phyloP scores from a whole-genome alignment of 2,797 vertebrate genomes.

The Anisognathus igniventris region DNA sequence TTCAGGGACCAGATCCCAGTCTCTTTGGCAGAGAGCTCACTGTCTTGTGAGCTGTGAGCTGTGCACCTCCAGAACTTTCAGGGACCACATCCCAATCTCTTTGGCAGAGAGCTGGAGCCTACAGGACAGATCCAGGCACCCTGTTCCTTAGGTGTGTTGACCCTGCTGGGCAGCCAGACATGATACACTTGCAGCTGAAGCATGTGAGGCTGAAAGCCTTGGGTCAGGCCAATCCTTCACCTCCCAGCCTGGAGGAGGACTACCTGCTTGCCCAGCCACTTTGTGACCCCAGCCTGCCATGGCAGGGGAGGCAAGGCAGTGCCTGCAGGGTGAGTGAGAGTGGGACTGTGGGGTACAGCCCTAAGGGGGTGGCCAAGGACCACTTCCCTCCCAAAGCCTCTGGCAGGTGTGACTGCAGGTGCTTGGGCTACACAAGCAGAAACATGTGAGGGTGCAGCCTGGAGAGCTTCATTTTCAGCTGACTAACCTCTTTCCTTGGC shows the following conservation, averaged over 20 bases:
- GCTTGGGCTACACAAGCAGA: background rate
- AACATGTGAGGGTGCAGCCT: background rate
- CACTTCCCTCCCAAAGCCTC: background rate
- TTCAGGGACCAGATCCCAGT: background rate
- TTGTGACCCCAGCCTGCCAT: rapidly evolving
- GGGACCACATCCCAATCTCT: background rate
- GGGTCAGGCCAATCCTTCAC: rapidly evolving
- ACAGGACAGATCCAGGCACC: background rate
- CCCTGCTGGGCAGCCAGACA: rapidly evolving
- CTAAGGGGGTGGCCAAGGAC: background rate
- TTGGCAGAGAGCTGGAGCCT: background rate
- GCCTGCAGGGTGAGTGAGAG: rapidly evolving
- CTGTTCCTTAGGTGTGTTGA: rapidly evolving
- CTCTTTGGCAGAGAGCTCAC: background rate
- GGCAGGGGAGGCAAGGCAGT: background rate
- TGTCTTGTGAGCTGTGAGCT: background rate
- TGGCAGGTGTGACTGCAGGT: background rate
- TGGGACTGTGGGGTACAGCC: rapidly evolving
- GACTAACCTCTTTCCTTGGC: constrained; percentile 33
- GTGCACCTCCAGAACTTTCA: background rate
- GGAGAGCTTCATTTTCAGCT: background rate
- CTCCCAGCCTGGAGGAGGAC: background rate
- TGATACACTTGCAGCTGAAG: background rate
- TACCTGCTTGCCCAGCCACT: background rate
- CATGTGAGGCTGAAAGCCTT: background rate